Conservation (phyloP, 1,140 invertebrate genomes). For the Leptinotarsa undecemlineata region DNA sequence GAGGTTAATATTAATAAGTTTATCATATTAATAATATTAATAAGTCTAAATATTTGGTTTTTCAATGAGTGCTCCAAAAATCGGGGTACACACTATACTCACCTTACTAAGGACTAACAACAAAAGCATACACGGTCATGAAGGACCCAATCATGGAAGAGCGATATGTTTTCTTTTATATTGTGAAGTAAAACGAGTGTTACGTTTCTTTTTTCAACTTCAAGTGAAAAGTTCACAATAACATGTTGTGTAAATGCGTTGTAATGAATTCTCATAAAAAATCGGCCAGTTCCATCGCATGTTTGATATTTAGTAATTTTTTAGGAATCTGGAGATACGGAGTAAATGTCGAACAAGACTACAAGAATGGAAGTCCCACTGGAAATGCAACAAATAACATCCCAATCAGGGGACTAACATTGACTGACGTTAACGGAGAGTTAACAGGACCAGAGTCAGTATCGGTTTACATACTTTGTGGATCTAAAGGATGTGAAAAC, state of each 20-base stretch:
- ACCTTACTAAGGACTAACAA: too few relatives aligned
- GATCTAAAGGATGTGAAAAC: conserved; percentile 19
- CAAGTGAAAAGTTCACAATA: too few relatives aligned
- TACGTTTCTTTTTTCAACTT: too few relatives aligned
- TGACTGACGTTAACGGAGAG: conserved; percentile 24
- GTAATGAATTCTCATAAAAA: too few relatives aligned
- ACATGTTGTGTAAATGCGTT: too few relatives aligned
- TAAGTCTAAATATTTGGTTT: neutral
- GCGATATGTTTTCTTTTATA: too few relatives aligned
- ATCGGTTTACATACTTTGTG: conserved; percentile 31
- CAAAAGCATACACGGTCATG: too few relatives aligned
- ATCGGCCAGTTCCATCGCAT: neutral
- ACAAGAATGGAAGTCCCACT: conserved; percentile 23
- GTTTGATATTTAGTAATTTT: neutral
- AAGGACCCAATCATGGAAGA: too few relatives aligned
- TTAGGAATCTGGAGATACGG: conserved; percentile 28
- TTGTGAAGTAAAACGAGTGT: too few relatives aligned
- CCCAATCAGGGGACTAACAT: conserved; percentile 28
- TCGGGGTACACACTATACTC: too few relatives aligned
- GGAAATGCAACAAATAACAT: conserved; percentile 28
- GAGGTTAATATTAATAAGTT: too few relatives aligned
- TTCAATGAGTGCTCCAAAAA: neutral
- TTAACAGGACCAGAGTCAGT: neutral
- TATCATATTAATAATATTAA: too few relatives aligned
- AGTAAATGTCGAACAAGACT: conserved; percentile 34